Evolutionary conservation across 2,888 invertebrate genomes (phyloP), one percentile per base, ranked within the genome.

Genomic region (Heliconius erato): DNA sequence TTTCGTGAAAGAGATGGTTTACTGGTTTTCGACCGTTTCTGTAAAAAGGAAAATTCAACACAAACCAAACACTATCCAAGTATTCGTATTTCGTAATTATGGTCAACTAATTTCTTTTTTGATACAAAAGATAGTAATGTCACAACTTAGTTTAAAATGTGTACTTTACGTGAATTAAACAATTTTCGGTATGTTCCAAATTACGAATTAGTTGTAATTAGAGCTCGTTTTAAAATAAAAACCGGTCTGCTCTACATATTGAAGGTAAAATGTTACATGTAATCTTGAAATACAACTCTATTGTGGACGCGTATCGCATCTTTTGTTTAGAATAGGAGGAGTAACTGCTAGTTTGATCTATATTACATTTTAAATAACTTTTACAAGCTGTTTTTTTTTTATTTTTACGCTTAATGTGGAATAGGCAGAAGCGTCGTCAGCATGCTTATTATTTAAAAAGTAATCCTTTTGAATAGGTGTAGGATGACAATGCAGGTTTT

Each of bases 251-350:
- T 74, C 74, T 74, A 80, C 72, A 65, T 74, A 68, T 35, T 74
- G 80, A 80, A 80, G 74, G 74, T 59, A 54, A 81, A 69, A 71
- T 32, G 40, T 23, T 69, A 63, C 59, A 76, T 19, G 59, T 44
- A 68, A 40, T 77, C 68, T 81, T 69, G 69, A 59, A 81, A 74
- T 76, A 74, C 74, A 68, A 77, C 7, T 81, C 69, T 69, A 63
- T 71, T 77, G 74, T 76, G 59, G 35, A 63, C 69, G 71, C 81
- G 63, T 71, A 81, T 77, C 68, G 40, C 68, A 32, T 77, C 63
- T 79, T 59, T 72, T 80, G 67, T 65, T 68, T 74, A 80, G 40
- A 54, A 68, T 68, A 78, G 67, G 19, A 44, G 19, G 23, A 28
- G 65, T 77, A 67, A 40, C 23, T 67, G 65, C 40, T 44, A 23